A percentile compares a stretch with the other conserved stretches of the same genome.
Conservation (phyloP, 2,888 invertebrate genomes). For the Heliconius ethilla region DNA sequence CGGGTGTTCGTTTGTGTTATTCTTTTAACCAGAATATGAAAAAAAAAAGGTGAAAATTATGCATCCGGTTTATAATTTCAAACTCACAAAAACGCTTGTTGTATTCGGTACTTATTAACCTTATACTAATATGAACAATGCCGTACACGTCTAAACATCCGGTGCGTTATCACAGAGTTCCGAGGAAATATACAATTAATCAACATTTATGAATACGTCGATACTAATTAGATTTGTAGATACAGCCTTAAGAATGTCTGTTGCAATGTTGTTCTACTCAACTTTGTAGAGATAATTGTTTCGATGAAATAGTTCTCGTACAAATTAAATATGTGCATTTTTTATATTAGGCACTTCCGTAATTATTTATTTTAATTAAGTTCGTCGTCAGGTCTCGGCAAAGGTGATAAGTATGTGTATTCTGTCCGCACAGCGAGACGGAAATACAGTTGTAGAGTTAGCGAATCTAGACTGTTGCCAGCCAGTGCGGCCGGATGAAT, state of each 20-base stretch:
- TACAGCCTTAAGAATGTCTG: constrained; percentile 47
- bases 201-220: constrained; percentile 60
- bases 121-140: constrained; percentile 61
- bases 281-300: constrained; percentile 13
- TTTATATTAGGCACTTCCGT: constrained; percentile 24
- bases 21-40: background rate
- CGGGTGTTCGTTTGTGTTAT: background rate
- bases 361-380: constrained; percentile 40
- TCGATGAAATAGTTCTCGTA: constrained; percentile 2
- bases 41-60: background rate
- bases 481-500: constrained; percentile 69
- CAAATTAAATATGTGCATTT: constrained; percentile 22
- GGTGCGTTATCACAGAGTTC: constrained; percentile 69
- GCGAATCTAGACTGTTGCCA: constrained; percentile 63
- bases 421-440: constrained; percentile 47
- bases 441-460: constrained; percentile 48
- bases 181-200: constrained; percentile 62
- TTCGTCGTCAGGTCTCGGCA: constrained; percentile 34
- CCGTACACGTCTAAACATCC: constrained; percentile 75
- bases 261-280: constrained; percentile 2
- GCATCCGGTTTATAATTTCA: background rate
- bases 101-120: constrained; percentile 30
- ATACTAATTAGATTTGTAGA: constrained; percentile 29
- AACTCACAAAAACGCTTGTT: constrained; percentile 31
- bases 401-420: constrained; percentile 43